Conservation (phyloP, 2,113 vertebrate genomes). For the Equus quagga region DNA sequence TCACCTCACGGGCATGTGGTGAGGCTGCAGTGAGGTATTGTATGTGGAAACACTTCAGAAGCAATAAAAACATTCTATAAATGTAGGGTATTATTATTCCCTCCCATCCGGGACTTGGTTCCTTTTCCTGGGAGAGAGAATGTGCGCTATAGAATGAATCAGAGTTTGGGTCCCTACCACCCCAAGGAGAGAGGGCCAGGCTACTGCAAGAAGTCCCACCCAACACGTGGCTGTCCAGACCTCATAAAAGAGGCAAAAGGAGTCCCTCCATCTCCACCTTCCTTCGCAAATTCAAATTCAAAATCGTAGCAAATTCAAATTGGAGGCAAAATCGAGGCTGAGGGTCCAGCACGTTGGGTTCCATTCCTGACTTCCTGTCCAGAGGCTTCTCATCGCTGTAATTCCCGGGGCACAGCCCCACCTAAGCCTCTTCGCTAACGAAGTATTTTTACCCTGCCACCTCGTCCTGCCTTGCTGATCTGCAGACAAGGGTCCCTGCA, state of each 20-base stretch:
- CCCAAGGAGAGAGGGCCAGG: background rate
- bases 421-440: constrained; percentile 79
- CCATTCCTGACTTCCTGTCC: background rate
- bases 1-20: background rate
- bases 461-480: constrained; percentile 80
- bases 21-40: background rate
- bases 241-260: background rate
- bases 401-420: constrained; percentile 74
- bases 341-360: background rate
- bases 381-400: constrained; percentile 29
- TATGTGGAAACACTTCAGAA: background rate
- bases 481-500: constrained; percentile 74
- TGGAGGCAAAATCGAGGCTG: background rate
- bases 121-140: constrained; percentile 1
- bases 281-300: background rate
- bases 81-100: background rate
- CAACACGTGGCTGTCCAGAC: background rate
- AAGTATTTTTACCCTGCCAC: constrained; percentile 84
- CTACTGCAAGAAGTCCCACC: background rate
- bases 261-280: background rate
- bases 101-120: background rate
- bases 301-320: background rate
- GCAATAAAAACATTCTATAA: constrained; percentile 38
- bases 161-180: background rate
- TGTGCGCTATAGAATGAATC: background rate